Evolutionary conservation across 2,888 invertebrate species (phyloP).

Genomic region (Eristalis pertinax): DNA sequence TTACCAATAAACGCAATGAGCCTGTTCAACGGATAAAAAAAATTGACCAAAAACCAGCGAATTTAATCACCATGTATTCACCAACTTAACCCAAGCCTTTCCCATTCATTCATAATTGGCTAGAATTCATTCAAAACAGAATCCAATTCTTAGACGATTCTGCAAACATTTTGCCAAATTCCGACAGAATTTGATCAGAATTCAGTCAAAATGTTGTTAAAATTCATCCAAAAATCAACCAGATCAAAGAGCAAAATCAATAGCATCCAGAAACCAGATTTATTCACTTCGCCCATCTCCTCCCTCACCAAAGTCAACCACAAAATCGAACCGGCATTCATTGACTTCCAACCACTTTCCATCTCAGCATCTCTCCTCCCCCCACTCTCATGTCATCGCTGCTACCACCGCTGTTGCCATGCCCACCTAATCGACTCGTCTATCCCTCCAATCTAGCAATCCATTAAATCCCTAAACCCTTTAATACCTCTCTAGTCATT

Average conservation of each 20-base stretch:
- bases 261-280: background rate
- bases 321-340: background rate
- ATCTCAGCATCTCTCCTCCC: background rate
- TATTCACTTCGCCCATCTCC: background rate
- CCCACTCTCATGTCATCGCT: background rate
- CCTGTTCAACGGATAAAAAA: background rate
- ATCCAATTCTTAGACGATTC: too few relatives aligned
- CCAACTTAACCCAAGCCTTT: too few relatives aligned
- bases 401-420: background rate
- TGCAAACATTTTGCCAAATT: too few relatives aligned
- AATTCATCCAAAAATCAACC: too few relatives aligned
- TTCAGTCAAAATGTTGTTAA: too few relatives aligned
- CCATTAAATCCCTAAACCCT: constrained; percentile 22
- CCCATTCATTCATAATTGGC: background rate
- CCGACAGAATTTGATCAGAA: too few relatives aligned
- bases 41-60: background rate
- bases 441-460: background rate
- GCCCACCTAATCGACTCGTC: background rate
- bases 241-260: background rate
- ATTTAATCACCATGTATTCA: background rate
- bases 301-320: background rate
- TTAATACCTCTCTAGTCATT: constrained; percentile 16
- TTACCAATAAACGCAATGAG: too few relatives aligned
- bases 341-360: background rate
- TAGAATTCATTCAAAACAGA: background rate